phyloP scores from a whole-genome alignment of 2,888 invertebrate species.

The Eupsilia transversa region DNA sequence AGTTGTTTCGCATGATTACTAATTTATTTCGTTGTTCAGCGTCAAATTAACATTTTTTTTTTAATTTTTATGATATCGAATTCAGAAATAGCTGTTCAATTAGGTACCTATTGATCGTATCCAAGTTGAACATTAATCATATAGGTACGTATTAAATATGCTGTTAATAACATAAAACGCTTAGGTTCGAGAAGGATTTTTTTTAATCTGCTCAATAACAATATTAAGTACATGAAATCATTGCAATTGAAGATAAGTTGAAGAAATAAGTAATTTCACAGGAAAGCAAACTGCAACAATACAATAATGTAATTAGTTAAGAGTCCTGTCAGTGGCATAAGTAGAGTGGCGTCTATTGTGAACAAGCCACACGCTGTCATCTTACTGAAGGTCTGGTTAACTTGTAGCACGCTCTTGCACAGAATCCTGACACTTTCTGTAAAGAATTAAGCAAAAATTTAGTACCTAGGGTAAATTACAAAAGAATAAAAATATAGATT shows the following conservation, averaged over 20 bases:
- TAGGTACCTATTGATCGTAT: background rate
- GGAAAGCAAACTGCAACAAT: slow-evolving; percentile 10
- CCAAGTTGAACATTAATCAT: background rate
- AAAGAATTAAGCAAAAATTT: background rate
- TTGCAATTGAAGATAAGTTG: background rate
- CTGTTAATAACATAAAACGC: background rate
- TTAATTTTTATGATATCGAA: background rate
- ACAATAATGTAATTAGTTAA: background rate
- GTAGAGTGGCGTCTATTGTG: slow-evolving; percentile 21
- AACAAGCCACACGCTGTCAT: slow-evolving; percentile 37
- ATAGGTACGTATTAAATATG: too few species aligned
- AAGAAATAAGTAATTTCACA: background rate
- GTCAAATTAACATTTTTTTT: background rate
- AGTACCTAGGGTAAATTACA: too few species aligned
- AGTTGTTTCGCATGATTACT: background rate
- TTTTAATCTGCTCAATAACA: background rate
- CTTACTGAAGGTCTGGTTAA: slow-evolving; percentile 21
- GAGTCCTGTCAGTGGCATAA: background rate
- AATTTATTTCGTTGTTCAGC: background rate
- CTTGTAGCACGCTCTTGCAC: slow-evolving; percentile 16
- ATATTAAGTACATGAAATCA: background rate
- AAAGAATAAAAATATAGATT: too few species aligned
- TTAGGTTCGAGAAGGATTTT: background rate
- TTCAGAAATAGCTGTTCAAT: background rate
- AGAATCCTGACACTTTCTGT: slow-evolving; percentile 11